These are phyloP conservation scores for Lasioglossum vierecki DNA, from an alignment of 2,888 invertebrate genomes.

Conservation along the genomic window DNA sequence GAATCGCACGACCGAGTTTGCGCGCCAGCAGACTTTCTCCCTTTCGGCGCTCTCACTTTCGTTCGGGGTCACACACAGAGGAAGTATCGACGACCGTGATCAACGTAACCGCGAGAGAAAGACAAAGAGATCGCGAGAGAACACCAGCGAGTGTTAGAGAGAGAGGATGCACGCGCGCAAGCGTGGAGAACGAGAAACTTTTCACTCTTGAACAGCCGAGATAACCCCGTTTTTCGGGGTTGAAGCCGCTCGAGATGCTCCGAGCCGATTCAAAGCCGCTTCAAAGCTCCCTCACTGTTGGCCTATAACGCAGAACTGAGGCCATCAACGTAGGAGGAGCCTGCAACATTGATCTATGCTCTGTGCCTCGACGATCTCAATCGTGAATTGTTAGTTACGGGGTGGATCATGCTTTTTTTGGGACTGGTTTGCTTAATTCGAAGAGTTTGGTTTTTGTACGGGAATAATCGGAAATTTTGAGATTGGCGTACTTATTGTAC, in stretches of 20 bases:
- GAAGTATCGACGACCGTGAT: slow-evolving; percentile 66
- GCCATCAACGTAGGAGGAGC: background rate
- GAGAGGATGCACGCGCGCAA: slow-evolving; percentile 46
- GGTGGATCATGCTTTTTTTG: background rate
- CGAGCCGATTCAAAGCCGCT: background rate
- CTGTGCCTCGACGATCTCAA: background rate
- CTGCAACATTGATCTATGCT: slow-evolving; percentile 1
- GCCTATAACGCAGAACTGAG: background rate
- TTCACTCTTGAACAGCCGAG: slow-evolving; percentile 44
- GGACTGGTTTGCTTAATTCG: background rate
- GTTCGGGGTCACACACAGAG: slow-evolving; percentile 63
- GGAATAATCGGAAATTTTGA: background rate
- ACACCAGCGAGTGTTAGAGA: background rate
- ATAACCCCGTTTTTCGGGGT: slow-evolving; percentile 11
- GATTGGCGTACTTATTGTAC: background rate
- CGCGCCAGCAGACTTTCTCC: slow-evolving; percentile 65
- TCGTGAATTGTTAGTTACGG: background rate
- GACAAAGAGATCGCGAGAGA: background rate
- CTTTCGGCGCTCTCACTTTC: slow-evolving; percentile 72
- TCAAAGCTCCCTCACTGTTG: slow-evolving; percentile 1
- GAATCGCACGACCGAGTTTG: slow-evolving; percentile 55
- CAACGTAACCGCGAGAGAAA: background rate
- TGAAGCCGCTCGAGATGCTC: background rate
- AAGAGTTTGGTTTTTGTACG: too few species aligned
- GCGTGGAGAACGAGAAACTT: slow-evolving; percentile 44